These are phyloP conservation scores for Drosophila borborema DNA, from an alignment of 2,888 invertebrate genomes.

Conservation along the genomic window DNA sequence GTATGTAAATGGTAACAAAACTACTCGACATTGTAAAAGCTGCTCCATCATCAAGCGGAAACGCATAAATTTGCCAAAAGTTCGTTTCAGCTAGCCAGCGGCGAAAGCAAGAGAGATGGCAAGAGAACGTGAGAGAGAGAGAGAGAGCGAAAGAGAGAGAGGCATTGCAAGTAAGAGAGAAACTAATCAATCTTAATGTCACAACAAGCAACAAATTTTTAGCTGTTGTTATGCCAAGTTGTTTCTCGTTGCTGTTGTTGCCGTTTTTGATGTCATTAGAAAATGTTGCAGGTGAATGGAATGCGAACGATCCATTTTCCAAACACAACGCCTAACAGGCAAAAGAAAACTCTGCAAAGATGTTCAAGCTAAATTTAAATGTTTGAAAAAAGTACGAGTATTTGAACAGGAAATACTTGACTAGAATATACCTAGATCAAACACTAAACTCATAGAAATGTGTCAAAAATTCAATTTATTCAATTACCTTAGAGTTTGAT, in stretches of 20 bases:
- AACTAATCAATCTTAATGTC: conserved; percentile 78
- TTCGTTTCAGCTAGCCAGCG: conserved; percentile 30
- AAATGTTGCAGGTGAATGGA: conserved; percentile 77
- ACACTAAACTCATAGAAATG: neutral
- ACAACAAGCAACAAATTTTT: conserved; percentile 71
- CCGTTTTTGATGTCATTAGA: conserved; percentile 72
- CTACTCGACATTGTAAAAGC: conserved; percentile 56
- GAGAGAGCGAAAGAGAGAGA: neutral
- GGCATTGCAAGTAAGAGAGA: conserved; percentile 29
- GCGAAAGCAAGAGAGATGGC: neutral
- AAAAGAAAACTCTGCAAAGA: conserved; percentile 46
- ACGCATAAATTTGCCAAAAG: conserved; percentile 67
- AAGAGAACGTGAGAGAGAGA: neutral
- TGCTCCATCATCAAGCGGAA: conserved; percentile 61
- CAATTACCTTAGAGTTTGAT: too few species aligned
- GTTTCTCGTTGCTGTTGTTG: conserved; percentile 38
- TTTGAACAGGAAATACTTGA: neutral
- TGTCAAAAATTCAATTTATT: too few species aligned
- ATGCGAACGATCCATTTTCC: conserved; percentile 71
- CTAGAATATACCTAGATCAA: neutral
- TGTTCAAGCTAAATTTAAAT: conserved; percentile 23
- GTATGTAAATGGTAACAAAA: conserved; percentile 42
- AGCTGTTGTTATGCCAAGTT: conserved; percentile 49
- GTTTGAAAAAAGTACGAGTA: conserved; percentile 7
- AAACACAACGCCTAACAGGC: conserved; percentile 14